Evolutionary conservation across 2,113 vertebrate genomes (phyloP).

Genomic region (Sminthopsis crassicaudata): DNA sequence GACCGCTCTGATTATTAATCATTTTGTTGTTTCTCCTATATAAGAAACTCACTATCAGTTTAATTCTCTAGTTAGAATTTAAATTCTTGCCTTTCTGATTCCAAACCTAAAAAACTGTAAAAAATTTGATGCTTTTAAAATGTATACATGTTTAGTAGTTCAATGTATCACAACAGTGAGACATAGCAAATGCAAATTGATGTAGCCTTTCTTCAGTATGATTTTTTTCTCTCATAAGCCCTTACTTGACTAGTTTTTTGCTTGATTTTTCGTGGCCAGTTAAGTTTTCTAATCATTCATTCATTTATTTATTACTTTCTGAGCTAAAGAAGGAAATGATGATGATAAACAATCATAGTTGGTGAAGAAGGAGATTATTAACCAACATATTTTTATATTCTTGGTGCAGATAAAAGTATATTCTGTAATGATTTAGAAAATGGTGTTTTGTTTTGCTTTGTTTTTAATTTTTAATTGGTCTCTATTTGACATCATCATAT

Average conservation of each 20-base stretch:
- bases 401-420: constrained; percentile 13
- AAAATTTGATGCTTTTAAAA: constrained; percentile 13
- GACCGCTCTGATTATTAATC: background rate
- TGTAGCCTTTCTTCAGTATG: background rate
- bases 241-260: background rate
- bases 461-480: background rate
- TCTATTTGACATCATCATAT: constrained; percentile 24
- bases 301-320: background rate
- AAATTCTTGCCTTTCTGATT: constrained; percentile 26
- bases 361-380: constrained; percentile 10
- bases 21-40: background rate
- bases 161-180: constrained; percentile 11
- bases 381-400: constrained; percentile 7
- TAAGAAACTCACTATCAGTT: background rate
- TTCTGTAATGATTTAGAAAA: constrained; percentile 20
- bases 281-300: background rate
- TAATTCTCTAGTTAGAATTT: background rate
- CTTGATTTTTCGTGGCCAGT: background rate
- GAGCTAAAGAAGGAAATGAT: background rate
- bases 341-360: background rate
- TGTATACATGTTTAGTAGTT: background rate
- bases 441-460: background rate
- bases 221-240: background rate
- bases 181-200: background rate
- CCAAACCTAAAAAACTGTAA: constrained; percentile 29